phyloP scores from a whole-genome alignment of 2,797 vertebrate species.

The Falco cherrug region DNA sequence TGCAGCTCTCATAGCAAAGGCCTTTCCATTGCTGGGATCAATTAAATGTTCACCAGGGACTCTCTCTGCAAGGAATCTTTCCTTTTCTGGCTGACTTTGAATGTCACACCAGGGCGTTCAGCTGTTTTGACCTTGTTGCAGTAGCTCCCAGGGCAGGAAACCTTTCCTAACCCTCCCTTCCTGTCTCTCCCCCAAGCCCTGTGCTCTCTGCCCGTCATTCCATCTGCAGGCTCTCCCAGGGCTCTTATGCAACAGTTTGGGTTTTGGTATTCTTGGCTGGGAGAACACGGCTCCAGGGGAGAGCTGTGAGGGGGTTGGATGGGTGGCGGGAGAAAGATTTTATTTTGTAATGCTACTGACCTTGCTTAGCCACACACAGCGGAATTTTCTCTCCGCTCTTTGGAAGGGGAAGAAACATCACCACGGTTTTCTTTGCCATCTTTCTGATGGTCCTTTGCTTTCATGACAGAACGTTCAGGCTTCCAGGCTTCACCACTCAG shows the following conservation, averaged over 20 bases:
- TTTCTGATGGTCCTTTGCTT: not conserved
- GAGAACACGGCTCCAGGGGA: not conserved
- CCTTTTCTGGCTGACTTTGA: constrained; percentile 82
- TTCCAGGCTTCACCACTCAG: not conserved
- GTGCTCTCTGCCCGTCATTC: not conserved
- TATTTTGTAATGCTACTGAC: not conserved
- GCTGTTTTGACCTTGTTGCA: constrained; percentile 63
- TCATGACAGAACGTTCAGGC: accelerated
- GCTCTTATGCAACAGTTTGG: not conserved
- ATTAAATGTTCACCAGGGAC: constrained; percentile 62
- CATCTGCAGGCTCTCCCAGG: constrained; percentile 23
- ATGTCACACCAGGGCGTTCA: constrained; percentile 79
- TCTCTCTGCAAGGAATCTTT: constrained; percentile 43
- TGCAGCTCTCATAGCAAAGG: constrained; percentile 38
- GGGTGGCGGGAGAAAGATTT: not conserved
- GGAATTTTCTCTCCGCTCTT: not conserved
- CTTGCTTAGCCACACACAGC: not conserved
- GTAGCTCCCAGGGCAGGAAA: constrained; percentile 39
- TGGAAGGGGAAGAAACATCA: not conserved
- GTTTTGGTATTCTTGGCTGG: not conserved
- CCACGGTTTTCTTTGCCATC: not conserved
- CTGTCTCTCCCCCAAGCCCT: not conserved
- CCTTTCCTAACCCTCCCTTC: not conserved
- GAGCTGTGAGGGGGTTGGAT: not conserved
- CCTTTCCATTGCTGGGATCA: constrained; percentile 68